A percentile compares a stretch with the other conserved stretches of the same genome.
phyloP scores from a whole-genome alignment of 2,113 vertebrate genomes.

The Coracopsis vasa region DNA sequence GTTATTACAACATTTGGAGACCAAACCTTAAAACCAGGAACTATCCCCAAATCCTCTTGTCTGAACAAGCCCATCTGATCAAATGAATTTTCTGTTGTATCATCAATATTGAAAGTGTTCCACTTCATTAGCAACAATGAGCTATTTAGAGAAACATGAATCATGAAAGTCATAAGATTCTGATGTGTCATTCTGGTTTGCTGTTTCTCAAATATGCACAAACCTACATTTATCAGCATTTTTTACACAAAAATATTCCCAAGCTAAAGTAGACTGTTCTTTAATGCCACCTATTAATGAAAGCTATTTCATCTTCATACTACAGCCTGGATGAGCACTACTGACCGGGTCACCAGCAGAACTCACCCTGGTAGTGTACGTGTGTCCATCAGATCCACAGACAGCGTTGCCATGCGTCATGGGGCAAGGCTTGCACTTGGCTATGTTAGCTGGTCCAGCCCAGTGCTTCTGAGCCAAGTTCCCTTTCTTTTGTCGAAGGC shows the following conservation, averaged over 20 bases:
- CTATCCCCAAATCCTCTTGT: not conserved
- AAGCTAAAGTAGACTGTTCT: fast-evolving
- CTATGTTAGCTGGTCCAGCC: conserved; percentile 74
- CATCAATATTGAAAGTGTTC: not conserved
- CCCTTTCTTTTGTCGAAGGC: conserved; percentile 78
- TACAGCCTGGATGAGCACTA: fast-evolving
- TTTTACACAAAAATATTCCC: not conserved
- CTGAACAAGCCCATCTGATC: not conserved
- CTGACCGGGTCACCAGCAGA: not conserved
- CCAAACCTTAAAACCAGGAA: not conserved
- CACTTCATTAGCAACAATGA: not conserved
- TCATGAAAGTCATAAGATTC: not conserved
- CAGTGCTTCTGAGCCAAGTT: conserved; percentile 79
- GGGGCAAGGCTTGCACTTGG: conserved; percentile 86
- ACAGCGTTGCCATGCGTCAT: conserved; percentile 56
- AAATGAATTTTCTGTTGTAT: not conserved
- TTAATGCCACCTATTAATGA: fast-evolving
- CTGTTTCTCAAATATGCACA: not conserved
- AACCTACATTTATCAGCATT: not conserved
- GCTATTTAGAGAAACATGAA: not conserved
- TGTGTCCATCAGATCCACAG: conserved; percentile 89
- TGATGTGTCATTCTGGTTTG: not conserved
- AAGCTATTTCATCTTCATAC: fast-evolving
- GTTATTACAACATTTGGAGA: not conserved
- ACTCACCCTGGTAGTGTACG: conserved; percentile 81